Evolutionary conservation across 2,888 invertebrate species (phyloP), one percentile per base, ranked within the genome.

Genomic region (Cosmia trapezina): DNA sequence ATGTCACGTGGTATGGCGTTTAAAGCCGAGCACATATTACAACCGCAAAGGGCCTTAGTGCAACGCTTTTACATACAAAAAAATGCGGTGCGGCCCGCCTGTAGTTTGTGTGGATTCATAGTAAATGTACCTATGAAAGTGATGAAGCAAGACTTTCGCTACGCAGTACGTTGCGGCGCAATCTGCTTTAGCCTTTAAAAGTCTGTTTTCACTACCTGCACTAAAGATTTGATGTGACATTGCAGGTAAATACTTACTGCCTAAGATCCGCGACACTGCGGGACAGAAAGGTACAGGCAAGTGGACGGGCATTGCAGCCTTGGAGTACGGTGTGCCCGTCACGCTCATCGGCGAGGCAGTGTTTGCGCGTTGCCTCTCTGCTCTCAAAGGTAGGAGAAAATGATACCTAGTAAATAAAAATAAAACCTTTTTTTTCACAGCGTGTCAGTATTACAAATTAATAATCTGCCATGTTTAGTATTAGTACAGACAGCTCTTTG

Each of bases 211-310:
- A 63, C 14, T 49, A n/a, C 5, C 41, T 11, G 12, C 0, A 9
- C 7, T 70, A 9, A 65, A 49, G 17, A 11, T 33, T 47, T 43
- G 33, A 14, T 69, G 61, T 70, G 28, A 51, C 6, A 47, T 74
- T 82, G 93, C 86, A 97, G 97, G 97, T 53, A 95, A 97, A 75
- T 97, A 97, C 88, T 95, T 99, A 61, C 95, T 99, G 78, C 98
- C 99, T 53, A 98, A 99, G 93, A 99, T 99, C 85, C 97, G 98
- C 11, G 99, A 99, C 92, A 97, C 98, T 0, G 99, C 99, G 8
- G 99, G 99, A 0, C 98, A 99, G 96, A 99, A 99, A 94, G 99
- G 99, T 66, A 99, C 99, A 0, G 99, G 99, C 71, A 99, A 99
- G 93, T 99, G 99, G 99, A 99, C 99, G 0, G 99, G 99, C 0